Base-by-base conservation (phyloP, 2,888 invertebrate genomes). In the Exocentrus adspersus region DNA sequence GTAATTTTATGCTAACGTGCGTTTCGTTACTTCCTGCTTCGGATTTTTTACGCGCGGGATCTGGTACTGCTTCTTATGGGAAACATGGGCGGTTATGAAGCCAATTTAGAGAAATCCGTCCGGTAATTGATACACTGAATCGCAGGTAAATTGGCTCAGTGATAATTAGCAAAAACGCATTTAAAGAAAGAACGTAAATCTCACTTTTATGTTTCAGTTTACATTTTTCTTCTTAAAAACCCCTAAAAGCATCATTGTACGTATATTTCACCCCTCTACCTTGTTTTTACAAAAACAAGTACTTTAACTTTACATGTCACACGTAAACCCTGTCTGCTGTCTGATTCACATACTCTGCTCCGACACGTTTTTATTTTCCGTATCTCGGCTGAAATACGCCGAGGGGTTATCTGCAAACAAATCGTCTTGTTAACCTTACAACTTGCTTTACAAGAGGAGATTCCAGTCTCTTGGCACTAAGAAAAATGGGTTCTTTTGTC, bases 361-460 rank as follows among this genome's bases (percentile, higher is more conserved):
- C n/a, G n/a, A n/a, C n/a, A 21, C 1, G 41, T 41, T 21, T 53
- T 45, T 41, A 53, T 41, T 41, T 32, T 19, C 21, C 24, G 1
- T 37, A 42, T 43, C 54, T 28, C 14, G 5, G 2, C 43, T 43
- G 28, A 54, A 17, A 42, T 45, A 54, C 19, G 28, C n/a, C 10
- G 16, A 28, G 54, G 28, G 43, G 24, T 54, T 54, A 43, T 54
- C 54, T 28, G 17, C 14, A 20, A 54, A 54, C 54, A 54, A 54
- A 54, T 54, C 43, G 28, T 19, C 54, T 43, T 28, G 54, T 54
- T 54, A 54, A 43, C 43, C 43, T 45, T 43, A 54, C 54, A 45
- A 54, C 54, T 12, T 30, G 12, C 50, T 21, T n/a, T 43, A 43
- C 54, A 54, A 54, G 43, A 42, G 54, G 54, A 43, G 24, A 19